Conservation (phyloP, 1,140 invertebrate species). For the Pseudomyrmex cubaensis region DNA sequence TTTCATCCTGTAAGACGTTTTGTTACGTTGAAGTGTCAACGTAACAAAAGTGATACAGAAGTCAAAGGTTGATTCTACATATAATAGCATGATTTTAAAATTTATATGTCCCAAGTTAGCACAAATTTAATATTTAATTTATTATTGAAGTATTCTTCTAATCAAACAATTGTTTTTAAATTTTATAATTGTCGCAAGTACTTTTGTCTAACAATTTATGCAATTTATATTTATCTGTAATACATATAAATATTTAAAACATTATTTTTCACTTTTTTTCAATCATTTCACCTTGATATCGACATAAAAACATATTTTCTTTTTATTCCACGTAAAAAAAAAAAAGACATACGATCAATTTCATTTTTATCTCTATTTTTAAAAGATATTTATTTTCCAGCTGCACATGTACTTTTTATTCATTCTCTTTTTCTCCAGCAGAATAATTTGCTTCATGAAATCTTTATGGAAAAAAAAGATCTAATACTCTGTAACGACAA, state of each 20-base stretch:
- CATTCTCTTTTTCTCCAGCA: not conserved
- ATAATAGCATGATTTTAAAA: not conserved
- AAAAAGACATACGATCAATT: not conserved
- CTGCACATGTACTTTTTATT: not conserved
- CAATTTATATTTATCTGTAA: too few relatives aligned
- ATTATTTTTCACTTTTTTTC: too few relatives aligned
- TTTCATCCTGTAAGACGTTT: too few relatives aligned
- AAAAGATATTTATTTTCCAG: not conserved
- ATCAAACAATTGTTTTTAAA: not conserved
- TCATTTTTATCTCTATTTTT: not conserved
- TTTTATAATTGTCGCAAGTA: too few relatives aligned
- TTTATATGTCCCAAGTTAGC: constrained; percentile 17
- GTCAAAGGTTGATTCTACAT: not conserved
- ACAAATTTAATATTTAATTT: not conserved
- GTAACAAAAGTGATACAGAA: constrained; percentile 1
- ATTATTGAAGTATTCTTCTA: not conserved
- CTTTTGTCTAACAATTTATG: too few relatives aligned
- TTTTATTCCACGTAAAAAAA: not conserved
- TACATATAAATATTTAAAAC: too few relatives aligned
- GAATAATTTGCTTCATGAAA: not conserved
- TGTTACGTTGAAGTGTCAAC: too few relatives aligned
- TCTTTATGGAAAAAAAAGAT: too few relatives aligned
- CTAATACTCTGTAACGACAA: too few relatives aligned
- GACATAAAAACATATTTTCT: not conserved
- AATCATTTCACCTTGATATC: too few relatives aligned